These are phyloP conservation scores for Pelodiscus sinensis DNA, from an alignment of 2,113 vertebrate genomes.

Conservation along the genomic window DNA sequence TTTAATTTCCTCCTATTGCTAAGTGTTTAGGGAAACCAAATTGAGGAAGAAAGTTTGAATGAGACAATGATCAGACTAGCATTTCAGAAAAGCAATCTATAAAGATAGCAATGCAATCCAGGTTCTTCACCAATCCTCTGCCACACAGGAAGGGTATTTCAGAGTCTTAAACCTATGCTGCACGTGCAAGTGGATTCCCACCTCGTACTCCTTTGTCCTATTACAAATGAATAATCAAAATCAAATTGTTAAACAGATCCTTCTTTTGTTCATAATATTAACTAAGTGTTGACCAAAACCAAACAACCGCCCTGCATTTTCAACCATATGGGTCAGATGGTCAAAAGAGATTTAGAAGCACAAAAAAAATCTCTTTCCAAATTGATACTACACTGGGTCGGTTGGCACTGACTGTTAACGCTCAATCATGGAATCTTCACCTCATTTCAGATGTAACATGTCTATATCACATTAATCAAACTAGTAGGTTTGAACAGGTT, in stretches of 20 bases:
- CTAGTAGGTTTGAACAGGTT: background rate
- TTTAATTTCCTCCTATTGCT: background rate
- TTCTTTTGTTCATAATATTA: background rate
- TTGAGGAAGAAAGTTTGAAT: background rate
- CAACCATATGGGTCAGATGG: background rate
- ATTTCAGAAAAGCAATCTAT: background rate
- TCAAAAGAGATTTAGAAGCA: background rate
- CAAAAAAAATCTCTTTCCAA: background rate
- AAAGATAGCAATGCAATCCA: background rate
- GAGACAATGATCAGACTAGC: background rate
- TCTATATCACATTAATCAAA: background rate
- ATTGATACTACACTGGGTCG: background rate
- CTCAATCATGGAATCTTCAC: background rate
- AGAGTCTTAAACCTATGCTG: accelerated
- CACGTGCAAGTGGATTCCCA: accelerated
- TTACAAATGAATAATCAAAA: background rate
- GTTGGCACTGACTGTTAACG: background rate
- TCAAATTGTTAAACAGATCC: constrained; percentile 1
- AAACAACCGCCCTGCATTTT: background rate
- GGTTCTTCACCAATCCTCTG: background rate
- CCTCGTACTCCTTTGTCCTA: background rate
- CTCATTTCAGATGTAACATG: background rate
- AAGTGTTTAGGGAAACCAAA: background rate
- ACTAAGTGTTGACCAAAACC: background rate
- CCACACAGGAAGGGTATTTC: accelerated